A percentile compares a stretch with the other conserved stretches of the same genome.
Conservation (phyloP, 2,888 invertebrate species). For the Cosmia pyralina region DNA sequence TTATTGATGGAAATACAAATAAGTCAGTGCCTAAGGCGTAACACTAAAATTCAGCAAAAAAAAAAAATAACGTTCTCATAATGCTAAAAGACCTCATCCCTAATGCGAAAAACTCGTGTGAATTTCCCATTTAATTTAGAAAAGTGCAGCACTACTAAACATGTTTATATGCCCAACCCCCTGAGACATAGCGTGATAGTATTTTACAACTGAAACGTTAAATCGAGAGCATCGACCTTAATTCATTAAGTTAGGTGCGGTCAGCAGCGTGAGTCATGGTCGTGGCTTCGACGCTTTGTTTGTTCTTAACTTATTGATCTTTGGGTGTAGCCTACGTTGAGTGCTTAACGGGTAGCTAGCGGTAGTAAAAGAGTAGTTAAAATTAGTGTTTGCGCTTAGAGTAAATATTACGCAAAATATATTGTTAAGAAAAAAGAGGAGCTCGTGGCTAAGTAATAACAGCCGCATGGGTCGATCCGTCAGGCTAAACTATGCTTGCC, state of each 20-base stretch:
- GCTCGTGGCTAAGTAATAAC: too few relatives aligned
- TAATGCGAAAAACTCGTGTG: neutral
- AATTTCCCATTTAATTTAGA: slow-evolving; percentile 15
- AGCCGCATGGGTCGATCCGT: too few relatives aligned
- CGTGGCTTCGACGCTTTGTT: slow-evolving; percentile 46
- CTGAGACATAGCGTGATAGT: slow-evolving; percentile 37
- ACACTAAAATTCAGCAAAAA: neutral
- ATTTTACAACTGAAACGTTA: slow-evolving; percentile 54
- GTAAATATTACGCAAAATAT: slow-evolving; percentile 3
- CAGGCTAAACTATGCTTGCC: too few relatives aligned
- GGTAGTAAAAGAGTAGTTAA: neutral
- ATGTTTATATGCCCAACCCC: slow-evolving; percentile 12
- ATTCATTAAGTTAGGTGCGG: slow-evolving; percentile 65
- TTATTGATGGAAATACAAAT: neutral
- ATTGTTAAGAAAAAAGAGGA: too few relatives aligned
- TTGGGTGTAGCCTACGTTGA: slow-evolving; percentile 22
- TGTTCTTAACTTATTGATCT: slow-evolving; percentile 45
- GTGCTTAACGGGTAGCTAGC: slow-evolving; percentile 26
- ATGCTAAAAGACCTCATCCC: neutral
- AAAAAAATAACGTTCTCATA: neutral
- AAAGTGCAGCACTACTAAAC: slow-evolving; percentile 7
- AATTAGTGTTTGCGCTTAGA: neutral
- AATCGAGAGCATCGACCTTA: slow-evolving; percentile 65
- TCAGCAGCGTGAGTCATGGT: slow-evolving; percentile 65
- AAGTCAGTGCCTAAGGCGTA: neutral